These are phyloP conservation scores for Gallinago media DNA, from an alignment of 2,113 vertebrate species.

Conservation along the genomic window DNA sequence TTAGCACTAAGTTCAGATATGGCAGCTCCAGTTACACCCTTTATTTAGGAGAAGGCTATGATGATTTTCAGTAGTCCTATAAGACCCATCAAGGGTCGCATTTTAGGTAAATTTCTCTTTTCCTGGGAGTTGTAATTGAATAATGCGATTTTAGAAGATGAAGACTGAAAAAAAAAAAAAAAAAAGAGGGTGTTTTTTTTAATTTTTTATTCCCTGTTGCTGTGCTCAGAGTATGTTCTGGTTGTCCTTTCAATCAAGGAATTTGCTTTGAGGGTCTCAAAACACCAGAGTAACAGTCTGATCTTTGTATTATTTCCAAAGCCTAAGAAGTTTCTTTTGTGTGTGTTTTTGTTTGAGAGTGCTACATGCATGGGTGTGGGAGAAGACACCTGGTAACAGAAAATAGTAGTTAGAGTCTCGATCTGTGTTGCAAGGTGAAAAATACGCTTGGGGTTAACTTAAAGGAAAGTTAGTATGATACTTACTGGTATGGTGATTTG, in stretches of 20 bases:
- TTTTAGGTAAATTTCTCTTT: constrained; percentile 20
- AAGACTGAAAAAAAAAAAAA: not conserved
- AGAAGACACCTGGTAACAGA: not conserved
- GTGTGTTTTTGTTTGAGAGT: not conserved
- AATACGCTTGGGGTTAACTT: not conserved
- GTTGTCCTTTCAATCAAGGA: not conserved
- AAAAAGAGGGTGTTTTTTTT: not conserved
- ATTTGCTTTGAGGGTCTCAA: not conserved
- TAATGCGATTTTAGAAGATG: not conserved
- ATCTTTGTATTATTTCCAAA: constrained; percentile 4
- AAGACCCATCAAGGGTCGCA: not conserved
- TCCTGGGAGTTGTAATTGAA: not conserved
- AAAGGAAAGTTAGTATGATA: not conserved
- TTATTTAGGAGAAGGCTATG: not conserved
- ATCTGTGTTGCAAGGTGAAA: not conserved
- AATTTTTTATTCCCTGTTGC: not conserved
- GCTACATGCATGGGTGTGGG: not conserved
- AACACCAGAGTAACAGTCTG: not conserved
- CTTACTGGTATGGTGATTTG: not conserved
- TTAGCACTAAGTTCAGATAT: constrained; percentile 15
- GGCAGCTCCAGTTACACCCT: not conserved
- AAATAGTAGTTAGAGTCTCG: not conserved
- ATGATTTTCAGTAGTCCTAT: not conserved
- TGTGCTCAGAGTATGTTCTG: not conserved
- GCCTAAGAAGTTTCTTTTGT: not conserved